phyloP scores from a whole-genome alignment of 2,113 vertebrate species.

The Arothron firmamentum region DNA sequence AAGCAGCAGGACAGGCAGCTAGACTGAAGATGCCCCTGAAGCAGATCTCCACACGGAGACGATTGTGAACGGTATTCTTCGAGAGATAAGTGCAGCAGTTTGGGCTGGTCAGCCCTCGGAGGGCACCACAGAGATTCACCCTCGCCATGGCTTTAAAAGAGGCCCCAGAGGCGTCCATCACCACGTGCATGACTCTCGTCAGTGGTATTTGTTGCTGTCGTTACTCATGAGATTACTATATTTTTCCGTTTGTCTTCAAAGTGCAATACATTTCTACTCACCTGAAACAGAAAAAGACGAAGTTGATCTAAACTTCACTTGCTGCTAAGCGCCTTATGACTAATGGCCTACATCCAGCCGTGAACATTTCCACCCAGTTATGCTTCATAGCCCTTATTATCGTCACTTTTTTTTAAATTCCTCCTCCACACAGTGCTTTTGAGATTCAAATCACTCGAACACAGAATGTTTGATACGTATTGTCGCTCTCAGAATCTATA shows the following conservation, averaged over 20 bases:
- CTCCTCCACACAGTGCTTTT: constrained; percentile 50
- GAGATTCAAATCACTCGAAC: constrained; percentile 45
- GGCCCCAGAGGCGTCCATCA: constrained; percentile 51
- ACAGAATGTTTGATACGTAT: constrained; percentile 38
- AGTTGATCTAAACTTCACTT: constrained; percentile 47
- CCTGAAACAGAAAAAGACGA: constrained; percentile 22
- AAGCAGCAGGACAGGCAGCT: constrained; percentile 47
- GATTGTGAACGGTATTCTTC: constrained; percentile 27
- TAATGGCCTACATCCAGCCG: constrained; percentile 50
- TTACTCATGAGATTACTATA: constrained; percentile 67
- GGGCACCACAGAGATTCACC: constrained; percentile 43
- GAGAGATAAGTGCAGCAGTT: constrained; percentile 6
- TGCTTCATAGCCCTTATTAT: constrained; percentile 20
- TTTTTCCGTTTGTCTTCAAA: constrained; percentile 69
- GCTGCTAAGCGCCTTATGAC: constrained; percentile 74
- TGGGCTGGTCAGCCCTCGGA: constrained; percentile 11
- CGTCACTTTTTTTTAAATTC: constrained; percentile 35
- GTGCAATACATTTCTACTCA: constrained; percentile 77
- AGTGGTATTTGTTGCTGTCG: constrained; percentile 52
- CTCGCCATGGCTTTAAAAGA: constrained; percentile 41
- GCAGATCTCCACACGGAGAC: constrained; percentile 36
- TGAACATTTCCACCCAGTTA: constrained; percentile 55
- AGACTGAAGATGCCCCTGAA: constrained; percentile 41
- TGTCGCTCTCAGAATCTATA: constrained; percentile 47
- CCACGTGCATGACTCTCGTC: constrained; percentile 62